Base-by-base conservation (phyloP, 2,797 vertebrate species). In the Anomalospiza imberbis region DNA sequence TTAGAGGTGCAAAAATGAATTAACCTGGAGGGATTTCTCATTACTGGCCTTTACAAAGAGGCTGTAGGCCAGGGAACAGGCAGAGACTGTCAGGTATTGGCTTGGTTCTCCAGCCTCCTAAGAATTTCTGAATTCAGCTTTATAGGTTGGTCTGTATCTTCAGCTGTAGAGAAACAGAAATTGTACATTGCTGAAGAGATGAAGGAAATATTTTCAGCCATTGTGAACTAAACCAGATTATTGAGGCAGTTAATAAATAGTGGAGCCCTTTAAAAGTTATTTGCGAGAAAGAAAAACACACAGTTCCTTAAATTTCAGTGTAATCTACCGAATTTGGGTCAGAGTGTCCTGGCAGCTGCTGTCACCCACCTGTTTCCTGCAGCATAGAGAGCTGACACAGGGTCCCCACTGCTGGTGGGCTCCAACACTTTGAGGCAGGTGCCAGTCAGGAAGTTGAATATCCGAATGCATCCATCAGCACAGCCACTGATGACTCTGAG, bases 401-500 rank as follows among this genome's bases (percentile, higher is more conserved):
- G 97, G 22, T 97, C 98, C n/a, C 97, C 80, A 67, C 96, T 95
- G 57, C 97, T 84, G 10, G 97, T 97, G 47, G 95, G 98, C 68
- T 94, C 97, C 97, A 99, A 95, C 75, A 98, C 97, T 91, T 96
- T 98, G 67, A 99, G 94, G 92, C 99, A 99, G 38, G 97, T 98
- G 19, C 99, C 99, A 0, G 96, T 98, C 83, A 99, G 97, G 92
- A 99, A 98, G 89, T 97, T 98, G 79, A 99, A 99, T 47, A 99
- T 97, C 9, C 98, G 98, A 73, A 99, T 98, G 96, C 98, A 99
- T 60, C 99, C 99, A 0, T 99, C 99, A 8, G 92, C 97, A 45
- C 99, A 99, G 91, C 98, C 98, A 0, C 98, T 99, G 94, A 99
- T 79, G 47, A 99, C 98, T n/a, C 99, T 95, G 58, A 99, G 98